Conservation (phyloP, 2,113 vertebrate species). For the Saiga tatarica region DNA sequence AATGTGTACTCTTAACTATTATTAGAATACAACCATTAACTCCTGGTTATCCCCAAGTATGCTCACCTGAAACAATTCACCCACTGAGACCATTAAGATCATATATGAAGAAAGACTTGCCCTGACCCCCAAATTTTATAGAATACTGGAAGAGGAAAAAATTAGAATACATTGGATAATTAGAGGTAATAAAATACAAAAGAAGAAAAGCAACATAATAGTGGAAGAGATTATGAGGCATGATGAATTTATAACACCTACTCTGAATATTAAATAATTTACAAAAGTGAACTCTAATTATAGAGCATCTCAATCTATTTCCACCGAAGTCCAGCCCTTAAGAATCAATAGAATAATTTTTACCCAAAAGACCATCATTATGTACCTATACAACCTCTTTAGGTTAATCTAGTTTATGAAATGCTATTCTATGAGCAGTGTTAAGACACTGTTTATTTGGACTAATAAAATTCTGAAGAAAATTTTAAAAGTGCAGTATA, state of each 20-base stretch:
- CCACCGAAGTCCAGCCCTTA: not conserved
- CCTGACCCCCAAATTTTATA: slow-evolving; percentile 10
- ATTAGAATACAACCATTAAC: slow-evolving; percentile 86
- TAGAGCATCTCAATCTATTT: not conserved
- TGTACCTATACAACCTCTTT: not conserved
- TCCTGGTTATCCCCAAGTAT: slow-evolving; percentile 74
- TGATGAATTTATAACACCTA: not conserved
- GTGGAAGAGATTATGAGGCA: not conserved
- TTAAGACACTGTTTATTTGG: not conserved
- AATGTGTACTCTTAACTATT: slow-evolving; percentile 86
- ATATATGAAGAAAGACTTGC: slow-evolving; percentile 30
- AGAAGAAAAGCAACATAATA: slow-evolving; percentile 22
- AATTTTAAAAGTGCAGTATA: not conserved
- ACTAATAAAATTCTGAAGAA: slow-evolving; percentile 1
- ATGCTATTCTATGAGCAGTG: not conserved
- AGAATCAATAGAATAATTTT: not conserved
- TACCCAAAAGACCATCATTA: not conserved
- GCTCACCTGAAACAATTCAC: slow-evolving; percentile 73
- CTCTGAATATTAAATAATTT: slow-evolving; percentile 20
- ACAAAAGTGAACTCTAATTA: slow-evolving; percentile 38
- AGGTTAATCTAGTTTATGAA: not conserved
- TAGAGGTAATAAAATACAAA: slow-evolving; percentile 31
- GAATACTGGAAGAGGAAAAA: slow-evolving; percentile 24
- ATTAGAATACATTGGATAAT: slow-evolving; percentile 16
- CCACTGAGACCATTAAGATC: slow-evolving; percentile 62